Percentiles rank a stretch among this genome's conserved stretches.
Conservation (phyloP, 2,797 vertebrate genomes). For the Epinephelus awoara region DNA sequence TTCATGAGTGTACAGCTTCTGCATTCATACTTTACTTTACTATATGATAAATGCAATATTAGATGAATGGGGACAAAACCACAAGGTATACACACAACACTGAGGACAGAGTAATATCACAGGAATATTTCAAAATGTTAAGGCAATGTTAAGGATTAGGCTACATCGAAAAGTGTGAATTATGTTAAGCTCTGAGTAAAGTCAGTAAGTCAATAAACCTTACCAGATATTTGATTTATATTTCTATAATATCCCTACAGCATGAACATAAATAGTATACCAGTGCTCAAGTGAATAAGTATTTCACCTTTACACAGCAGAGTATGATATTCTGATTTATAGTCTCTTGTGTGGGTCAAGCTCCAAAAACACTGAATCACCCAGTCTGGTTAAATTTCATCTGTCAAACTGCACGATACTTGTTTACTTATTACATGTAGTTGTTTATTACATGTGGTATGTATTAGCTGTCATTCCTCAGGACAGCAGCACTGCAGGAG, state of each 20-base stretch:
- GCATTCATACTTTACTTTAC: neutral
- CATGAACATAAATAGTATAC: neutral
- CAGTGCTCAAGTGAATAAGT: neutral
- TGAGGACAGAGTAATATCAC: neutral
- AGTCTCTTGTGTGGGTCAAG: neutral
- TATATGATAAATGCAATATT: neutral
- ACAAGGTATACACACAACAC: neutral
- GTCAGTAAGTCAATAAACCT: neutral
- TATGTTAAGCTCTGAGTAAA: neutral
- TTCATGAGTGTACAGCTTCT: no score
- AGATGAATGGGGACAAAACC: neutral
- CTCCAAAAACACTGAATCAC: neutral
- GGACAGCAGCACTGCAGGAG: neutral
- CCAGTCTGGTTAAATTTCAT: neutral
- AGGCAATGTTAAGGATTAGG: neutral
- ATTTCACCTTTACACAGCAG: neutral
- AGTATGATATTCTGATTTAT: neutral
- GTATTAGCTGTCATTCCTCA: neutral
- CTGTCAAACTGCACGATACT: neutral
- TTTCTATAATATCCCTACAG: neutral
- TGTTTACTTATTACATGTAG: neutral
- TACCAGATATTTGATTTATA: neutral
- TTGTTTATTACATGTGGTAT: neutral
- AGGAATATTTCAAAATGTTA: neutral
- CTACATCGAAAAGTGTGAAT: neutral